phyloP scores from a whole-genome alignment of 2,113 vertebrate species.

The Perca schrenkii region DNA sequence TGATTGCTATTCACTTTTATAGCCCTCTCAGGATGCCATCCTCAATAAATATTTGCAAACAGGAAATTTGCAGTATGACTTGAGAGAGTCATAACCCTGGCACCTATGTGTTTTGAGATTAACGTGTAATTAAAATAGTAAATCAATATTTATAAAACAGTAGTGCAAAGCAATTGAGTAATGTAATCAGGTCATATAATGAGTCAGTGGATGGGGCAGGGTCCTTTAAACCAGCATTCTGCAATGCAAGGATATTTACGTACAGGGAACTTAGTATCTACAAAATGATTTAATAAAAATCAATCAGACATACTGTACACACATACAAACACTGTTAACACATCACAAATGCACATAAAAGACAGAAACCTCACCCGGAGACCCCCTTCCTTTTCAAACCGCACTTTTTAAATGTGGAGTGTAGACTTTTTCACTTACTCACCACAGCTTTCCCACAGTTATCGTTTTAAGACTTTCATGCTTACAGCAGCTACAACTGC shows the following conservation, averaged over 20 bases:
- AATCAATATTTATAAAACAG: constrained; percentile 86
- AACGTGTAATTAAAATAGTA: constrained; percentile 85
- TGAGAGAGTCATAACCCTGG: constrained; percentile 80
- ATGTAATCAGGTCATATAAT: constrained; percentile 58
- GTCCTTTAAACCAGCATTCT: constrained; percentile 13
- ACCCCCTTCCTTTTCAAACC: constrained; percentile 72
- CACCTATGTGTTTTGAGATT: constrained; percentile 84
- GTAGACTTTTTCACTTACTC: constrained; percentile 43
- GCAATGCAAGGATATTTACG: constrained; percentile 2
- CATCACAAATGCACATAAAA: neutral
- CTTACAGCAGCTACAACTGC: constrained; percentile 2
- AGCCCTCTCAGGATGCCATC: constrained; percentile 76
- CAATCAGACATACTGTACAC: neutral
- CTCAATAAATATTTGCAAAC: constrained; percentile 83
- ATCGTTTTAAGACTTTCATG: constrained; percentile 51
- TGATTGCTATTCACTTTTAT: constrained; percentile 81
- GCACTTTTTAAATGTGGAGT: constrained; percentile 69
- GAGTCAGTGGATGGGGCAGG: constrained; percentile 35
- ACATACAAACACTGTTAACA: constrained; percentile 13
- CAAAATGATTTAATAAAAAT: constrained; percentile 8
- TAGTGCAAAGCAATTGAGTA: constrained; percentile 71
- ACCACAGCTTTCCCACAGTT: constrained; percentile 67
- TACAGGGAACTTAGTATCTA: neutral
- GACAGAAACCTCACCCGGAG: constrained; percentile 43
- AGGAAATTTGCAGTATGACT: constrained; percentile 81